Percentiles rank a stretch among this genome's conserved stretches.
phyloP scores from a whole-genome alignment of 2,888 invertebrate species.

The Leptarthrus brevirostris region DNA sequence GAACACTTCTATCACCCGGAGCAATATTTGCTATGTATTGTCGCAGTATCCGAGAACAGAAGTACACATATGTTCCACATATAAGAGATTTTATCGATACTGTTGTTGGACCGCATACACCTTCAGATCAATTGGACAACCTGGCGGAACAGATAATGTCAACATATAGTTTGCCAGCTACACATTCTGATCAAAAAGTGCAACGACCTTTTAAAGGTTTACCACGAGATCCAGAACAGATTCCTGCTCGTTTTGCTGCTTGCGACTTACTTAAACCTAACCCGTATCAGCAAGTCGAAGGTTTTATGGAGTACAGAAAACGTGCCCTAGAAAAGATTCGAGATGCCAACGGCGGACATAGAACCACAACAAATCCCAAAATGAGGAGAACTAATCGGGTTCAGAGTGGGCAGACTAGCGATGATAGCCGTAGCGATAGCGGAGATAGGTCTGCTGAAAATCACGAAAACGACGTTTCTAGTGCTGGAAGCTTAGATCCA shows the following conservation, averaged over 20 bases:
- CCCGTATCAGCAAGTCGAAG: slow-evolving; percentile 70
- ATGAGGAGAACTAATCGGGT: slow-evolving; percentile 73
- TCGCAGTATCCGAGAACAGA: slow-evolving; percentile 49
- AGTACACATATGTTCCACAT: slow-evolving; percentile 37
- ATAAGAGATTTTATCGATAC: slow-evolving; percentile 13
- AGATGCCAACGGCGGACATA: slow-evolving; percentile 71
- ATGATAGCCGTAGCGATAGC: slow-evolving; percentile 60
- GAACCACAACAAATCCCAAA: slow-evolving; percentile 74
- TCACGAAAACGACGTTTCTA: slow-evolving; percentile 61
- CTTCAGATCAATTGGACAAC: neutral
- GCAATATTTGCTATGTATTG: slow-evolving; percentile 52
- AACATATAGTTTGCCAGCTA: neutral
- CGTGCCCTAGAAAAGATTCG: slow-evolving; percentile 74
- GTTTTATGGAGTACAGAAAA: slow-evolving; percentile 78
- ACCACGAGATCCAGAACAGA: slow-evolving; percentile 75
- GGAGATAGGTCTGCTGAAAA: slow-evolving; percentile 62
- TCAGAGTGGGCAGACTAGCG: slow-evolving; percentile 50
- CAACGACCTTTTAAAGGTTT: slow-evolving; percentile 78
- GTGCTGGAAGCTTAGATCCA: neutral
- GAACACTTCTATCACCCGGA: neutral
- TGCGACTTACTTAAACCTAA: slow-evolving; percentile 69
- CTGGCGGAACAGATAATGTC: neutral
- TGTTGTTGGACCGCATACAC: neutral
- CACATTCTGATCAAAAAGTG: slow-evolving; percentile 63
- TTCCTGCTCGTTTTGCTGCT: slow-evolving; percentile 72